Evolutionary conservation across 2,113 vertebrate genomes (phyloP).

Genomic region (Stercorarius parasiticus): DNA sequence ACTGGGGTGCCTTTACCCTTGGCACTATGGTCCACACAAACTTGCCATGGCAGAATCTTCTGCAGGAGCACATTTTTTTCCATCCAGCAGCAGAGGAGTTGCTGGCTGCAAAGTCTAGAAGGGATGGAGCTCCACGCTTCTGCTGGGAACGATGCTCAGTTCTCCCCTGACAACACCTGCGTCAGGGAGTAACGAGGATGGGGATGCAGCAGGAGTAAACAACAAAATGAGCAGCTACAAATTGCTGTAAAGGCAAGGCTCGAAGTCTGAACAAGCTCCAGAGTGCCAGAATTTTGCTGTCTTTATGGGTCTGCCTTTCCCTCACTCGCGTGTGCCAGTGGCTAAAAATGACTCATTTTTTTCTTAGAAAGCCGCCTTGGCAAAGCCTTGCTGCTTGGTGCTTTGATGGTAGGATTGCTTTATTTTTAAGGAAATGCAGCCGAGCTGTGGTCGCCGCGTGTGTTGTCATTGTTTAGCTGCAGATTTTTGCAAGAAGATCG

Average conservation of each 20-base stretch:
- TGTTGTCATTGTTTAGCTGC: not conserved
- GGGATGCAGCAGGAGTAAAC: not conserved
- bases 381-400: not conserved
- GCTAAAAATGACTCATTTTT: not conserved
- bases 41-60: not conserved
- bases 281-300: not conserved
- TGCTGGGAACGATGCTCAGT: not conserved
- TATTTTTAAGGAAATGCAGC: not conserved
- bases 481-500: not conserved
- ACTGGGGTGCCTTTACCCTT: not conserved
- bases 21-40: not conserved
- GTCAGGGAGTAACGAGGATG: not conserved
- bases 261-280: not conserved
- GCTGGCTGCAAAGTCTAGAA: not conserved
- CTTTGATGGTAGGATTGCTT: not conserved
- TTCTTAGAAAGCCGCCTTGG: not conserved
- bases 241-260: not conserved
- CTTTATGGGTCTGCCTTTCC: not conserved
- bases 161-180: not conserved
- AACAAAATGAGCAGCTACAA: not conserved
- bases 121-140: not conserved
- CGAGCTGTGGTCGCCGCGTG: fast-evolving
- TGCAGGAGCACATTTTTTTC: not conserved
- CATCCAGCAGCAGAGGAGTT: not conserved
- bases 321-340: not conserved